phyloP scores from a whole-genome alignment of 2,113 vertebrate genomes.

The Sula dactylatra region DNA sequence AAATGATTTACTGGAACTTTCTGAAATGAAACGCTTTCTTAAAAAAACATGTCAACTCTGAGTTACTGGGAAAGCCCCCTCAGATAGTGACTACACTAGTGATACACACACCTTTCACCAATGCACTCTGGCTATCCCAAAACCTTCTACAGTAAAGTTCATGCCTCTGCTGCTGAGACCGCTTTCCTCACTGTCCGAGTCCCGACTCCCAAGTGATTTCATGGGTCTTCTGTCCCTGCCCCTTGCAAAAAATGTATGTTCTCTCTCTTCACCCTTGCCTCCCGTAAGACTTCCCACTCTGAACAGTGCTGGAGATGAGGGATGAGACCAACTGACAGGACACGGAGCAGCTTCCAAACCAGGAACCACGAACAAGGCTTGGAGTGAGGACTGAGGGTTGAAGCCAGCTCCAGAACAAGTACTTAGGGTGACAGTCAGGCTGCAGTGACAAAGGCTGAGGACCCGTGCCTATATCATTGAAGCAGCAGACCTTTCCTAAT shows the following conservation, averaged over 20 bases:
- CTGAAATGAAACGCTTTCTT: neutral
- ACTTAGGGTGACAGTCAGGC: neutral
- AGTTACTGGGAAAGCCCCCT: neutral
- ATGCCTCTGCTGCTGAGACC: neutral
- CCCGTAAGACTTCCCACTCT: neutral
- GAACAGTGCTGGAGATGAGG: rapidly evolving
- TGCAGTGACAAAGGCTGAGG: neutral
- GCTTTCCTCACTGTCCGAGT: neutral
- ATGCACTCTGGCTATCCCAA: neutral
- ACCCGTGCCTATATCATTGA: neutral
- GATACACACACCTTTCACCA: neutral
- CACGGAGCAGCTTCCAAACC: neutral
- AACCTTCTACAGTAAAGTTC: neutral
- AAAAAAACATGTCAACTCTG: rapidly evolving
- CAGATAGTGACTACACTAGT: neutral
- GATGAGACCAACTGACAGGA: neutral
- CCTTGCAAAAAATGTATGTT: neutral
- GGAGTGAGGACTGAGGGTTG: neutral
- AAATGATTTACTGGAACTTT: neutral
- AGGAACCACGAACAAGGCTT: neutral
- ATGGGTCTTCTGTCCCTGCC: neutral
- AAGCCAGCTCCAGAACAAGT: neutral
- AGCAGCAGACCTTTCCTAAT: neutral
- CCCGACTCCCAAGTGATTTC: neutral
- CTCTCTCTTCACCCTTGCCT: neutral